Percentiles rank a stretch among this genome's conserved stretches.
phyloP scores from a whole-genome alignment of 2,797 vertebrate genomes.

The Merluccius polli region DNA sequence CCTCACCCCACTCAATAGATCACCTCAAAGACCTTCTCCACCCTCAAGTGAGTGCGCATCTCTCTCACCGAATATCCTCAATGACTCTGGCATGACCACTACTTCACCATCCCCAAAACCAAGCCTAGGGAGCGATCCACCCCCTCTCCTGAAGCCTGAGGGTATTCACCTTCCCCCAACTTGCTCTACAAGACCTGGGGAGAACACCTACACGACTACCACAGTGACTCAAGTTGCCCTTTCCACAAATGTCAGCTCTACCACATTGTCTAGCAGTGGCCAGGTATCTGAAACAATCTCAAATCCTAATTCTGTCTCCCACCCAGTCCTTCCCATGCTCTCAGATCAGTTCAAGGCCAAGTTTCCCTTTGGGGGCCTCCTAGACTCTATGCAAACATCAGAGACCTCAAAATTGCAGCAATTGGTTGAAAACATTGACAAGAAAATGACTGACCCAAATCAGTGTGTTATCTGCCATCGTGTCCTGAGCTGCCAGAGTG shows the following conservation, averaged over 20 bases:
- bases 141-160: slow-evolving; percentile 82
- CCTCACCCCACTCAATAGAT: slow-evolving; percentile 89
- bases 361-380: slow-evolving; percentile 96
- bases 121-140: slow-evolving; percentile 55
- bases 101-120: slow-evolving; percentile 84
- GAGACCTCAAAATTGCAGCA: slow-evolving; percentile 99
- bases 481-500: slow-evolving; percentile 98
- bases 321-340: slow-evolving; percentile 84
- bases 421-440: slow-evolving; percentile 98
- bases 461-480: slow-evolving; percentile 98
- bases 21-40: slow-evolving; percentile 92
- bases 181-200: slow-evolving; percentile 73
- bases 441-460: slow-evolving; percentile 99
- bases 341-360: slow-evolving; percentile 96
- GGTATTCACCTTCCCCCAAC: slow-evolving; percentile 79
- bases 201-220: slow-evolving; percentile 68
- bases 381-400: slow-evolving; percentile 99
- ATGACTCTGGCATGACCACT: slow-evolving; percentile 73
- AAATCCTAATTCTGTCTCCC: slow-evolving; percentile 74
- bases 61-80: slow-evolving; percentile 86
- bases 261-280: slow-evolving; percentile 65
- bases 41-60: slow-evolving; percentile 95
- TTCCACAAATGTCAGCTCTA: slow-evolving; percentile 67
- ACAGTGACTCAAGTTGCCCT: slow-evolving; percentile 74
- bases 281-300: slow-evolving; percentile 70